Evolutionary conservation across 2,113 vertebrate genomes (phyloP), one percentile per base, ranked within the genome.

Genomic region (Oreochromis spilurus): DNA sequence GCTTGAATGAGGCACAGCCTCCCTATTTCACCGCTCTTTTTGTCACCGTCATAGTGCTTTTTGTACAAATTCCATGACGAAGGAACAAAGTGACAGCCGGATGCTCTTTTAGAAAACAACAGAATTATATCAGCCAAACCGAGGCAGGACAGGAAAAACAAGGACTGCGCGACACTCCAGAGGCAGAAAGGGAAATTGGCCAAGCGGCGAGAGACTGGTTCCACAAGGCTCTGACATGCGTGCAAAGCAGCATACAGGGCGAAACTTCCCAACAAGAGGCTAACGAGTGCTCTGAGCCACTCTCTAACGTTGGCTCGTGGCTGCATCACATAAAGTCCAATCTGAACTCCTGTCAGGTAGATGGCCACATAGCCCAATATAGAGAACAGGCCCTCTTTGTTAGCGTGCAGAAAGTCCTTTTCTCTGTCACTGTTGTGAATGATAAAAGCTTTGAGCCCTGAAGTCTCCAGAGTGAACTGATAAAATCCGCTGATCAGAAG

Each of bases 311-410:
- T 88, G 67, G 62, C 92, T 89, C 97, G 96, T 24, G 85, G 80
- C 78, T 93, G 94, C 95, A 96, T 95, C 65, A 99, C 82, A 77
- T 96, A 98, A 2, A 95, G 93, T 6, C 98, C 99, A n/a, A 97
- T 95, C 65, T 99, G 98, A 50, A 98, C 97, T 1, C 98, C 98
- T 2, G 96, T 96, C 96, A 99, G 94, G 38, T 99, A 97, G 70
- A 99, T 94, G 53, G 97, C 96, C 1, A 98, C 91, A n/a, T 99
- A 99, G 2, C 99, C 98, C 1, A 95, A 53, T 1, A 96, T 88
- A 16, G 99, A 99, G 80, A 98, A 96, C 67, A 99, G 88, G 1
- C 99, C 98, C 88, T 99, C 99, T 89, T 97, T 95, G 95, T 99
- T 99, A 58, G 98, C 98, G 9, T 97, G 95, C 14, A 99, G 75